These are phyloP conservation scores for Ptychobarbus kaznakovi DNA, from an alignment of 2,797 vertebrate species.

Conservation along the genomic window DNA sequence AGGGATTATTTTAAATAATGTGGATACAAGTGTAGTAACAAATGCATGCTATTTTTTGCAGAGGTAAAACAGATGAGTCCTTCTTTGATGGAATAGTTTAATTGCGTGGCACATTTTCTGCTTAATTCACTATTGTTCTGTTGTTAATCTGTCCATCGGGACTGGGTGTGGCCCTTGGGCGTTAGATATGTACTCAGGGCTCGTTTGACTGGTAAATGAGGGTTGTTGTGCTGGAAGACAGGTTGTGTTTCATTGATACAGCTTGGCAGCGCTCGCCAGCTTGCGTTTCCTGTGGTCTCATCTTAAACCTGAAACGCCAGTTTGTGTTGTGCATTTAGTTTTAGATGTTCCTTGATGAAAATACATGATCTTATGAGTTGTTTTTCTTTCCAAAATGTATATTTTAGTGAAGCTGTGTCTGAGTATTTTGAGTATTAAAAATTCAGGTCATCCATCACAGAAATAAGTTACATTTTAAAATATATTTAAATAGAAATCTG, in stretches of 20 bases:
- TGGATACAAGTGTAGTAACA: neutral
- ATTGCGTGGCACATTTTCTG: neutral
- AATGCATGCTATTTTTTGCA: neutral
- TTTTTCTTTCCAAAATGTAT: neutral
- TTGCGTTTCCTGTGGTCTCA: constrained; percentile 44
- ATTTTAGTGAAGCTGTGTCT: neutral
- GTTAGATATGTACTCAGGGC: constrained; percentile 40
- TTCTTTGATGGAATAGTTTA: neutral
- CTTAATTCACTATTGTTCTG: constrained; percentile 24
- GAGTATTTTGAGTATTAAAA: neutral
- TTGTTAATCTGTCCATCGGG: neutral
- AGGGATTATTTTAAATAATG: neutral
- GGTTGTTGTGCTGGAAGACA: constrained; percentile 21
- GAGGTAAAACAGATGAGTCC: neutral
- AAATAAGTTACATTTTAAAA: neutral
- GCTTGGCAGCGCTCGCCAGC: neutral
- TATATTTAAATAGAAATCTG: neutral
- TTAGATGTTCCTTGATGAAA: neutral
- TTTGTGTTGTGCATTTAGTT: constrained; percentile 11
- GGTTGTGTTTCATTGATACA: constrained; percentile 7
- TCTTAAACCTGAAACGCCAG: constrained; percentile 46
- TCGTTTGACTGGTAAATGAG: constrained; percentile 66
- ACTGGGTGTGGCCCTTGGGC: constrained; percentile 25
- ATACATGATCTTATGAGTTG: neutral
- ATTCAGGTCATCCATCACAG: neutral